Base-by-base conservation (phyloP, 2,797 vertebrate species). In the Alauda arvensis region DNA sequence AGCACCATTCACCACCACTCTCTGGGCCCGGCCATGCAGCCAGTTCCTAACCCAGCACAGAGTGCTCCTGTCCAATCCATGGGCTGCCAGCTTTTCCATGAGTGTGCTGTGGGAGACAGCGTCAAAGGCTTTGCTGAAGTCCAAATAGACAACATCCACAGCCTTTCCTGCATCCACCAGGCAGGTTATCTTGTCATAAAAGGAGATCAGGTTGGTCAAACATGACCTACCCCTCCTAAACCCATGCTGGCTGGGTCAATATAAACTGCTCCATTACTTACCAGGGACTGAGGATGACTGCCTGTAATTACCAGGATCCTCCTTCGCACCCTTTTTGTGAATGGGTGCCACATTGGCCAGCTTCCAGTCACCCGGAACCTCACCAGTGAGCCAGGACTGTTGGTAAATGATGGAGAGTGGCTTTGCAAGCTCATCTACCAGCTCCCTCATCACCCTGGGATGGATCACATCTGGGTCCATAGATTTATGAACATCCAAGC, bases 261-360 rank as follows among this genome's bases (percentile, higher is more conserved):
- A 37, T 37, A 55, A 55, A 43, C 40, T 43, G 10, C 10, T 34
- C 40, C n/a, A 29, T 56, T 14, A 34, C 19, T 45, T 34, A 34
- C 52, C 3, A 5, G n/a, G 19, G 14, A 45, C 25, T 70, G 40
- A 56, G 52, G 52, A 14, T 55, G 6, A 28, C n/a, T 45, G 52
- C 26, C n/a, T 70, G 14, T 34, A 55, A 28, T 7, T 55, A 29
- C 25, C 14, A 34, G n/a, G 8, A 56, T 56, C 15, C n/a, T 45
- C 18, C 14, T 56, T 34, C 15, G 25, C 3, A 45, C 7, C 24
- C 5, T 34, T 56, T 34, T 34, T 29, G 5, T 45, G 40, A 45
- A 18, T 23, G 40, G 25, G 8, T 0, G 0, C 34, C 40, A 23
- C 15, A 23, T 2, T 34, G 19, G 25, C 40, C 52, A 34, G 6